phyloP scores from a whole-genome alignment of 2,797 vertebrate genomes.

The Lutjanus argentimaculatus region DNA sequence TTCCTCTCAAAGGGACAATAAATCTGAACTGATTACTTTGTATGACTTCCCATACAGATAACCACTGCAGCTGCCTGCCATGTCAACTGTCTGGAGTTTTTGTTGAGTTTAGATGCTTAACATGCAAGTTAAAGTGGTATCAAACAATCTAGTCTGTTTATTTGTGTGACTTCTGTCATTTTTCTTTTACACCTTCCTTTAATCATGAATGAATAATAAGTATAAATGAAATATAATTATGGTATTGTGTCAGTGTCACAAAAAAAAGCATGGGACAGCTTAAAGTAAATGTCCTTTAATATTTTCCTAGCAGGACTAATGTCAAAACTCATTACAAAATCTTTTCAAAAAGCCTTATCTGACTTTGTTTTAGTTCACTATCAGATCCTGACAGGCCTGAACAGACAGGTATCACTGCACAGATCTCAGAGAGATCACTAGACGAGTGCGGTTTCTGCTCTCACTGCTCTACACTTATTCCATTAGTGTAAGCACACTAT shows the following conservation, averaged over 20 bases:
- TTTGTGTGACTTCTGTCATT: neutral
- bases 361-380: neutral
- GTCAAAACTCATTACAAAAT: neutral
- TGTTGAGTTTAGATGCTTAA: neutral
- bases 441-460: constrained; percentile 30
- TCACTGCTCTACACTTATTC: constrained; percentile 60
- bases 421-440: constrained; percentile 24
- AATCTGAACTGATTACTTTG: too few species aligned
- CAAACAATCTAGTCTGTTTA: neutral
- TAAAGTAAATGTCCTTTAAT: neutral
- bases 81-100: neutral
- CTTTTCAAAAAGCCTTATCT: neutral
- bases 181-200: neutral
- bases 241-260: neutral
- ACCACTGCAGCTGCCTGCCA: neutral
- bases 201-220: neutral
- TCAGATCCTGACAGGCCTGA: neutral
- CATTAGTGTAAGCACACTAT: constrained; percentile 65
- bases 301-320: neutral
- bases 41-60: too few species aligned
- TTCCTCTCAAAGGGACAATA: too few species aligned
- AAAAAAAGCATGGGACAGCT: neutral
- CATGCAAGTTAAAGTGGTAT: neutral
- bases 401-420: constrained; percentile 30
- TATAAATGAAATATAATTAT: neutral